Conservation (phyloP, 2,888 invertebrate species). For the Nowickia ferox region DNA sequence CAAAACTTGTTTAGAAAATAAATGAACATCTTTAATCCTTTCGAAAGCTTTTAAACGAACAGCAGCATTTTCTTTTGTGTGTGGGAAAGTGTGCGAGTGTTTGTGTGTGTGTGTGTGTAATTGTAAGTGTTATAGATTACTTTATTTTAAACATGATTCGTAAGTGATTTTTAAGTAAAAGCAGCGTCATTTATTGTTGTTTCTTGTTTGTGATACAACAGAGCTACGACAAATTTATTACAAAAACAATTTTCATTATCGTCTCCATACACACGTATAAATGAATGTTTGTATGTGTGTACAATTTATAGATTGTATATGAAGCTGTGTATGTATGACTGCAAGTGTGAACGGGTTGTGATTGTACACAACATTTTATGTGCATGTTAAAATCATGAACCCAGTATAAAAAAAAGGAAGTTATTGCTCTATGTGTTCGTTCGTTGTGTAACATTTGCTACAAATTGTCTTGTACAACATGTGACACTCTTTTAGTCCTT, state of each 20-base stretch:
- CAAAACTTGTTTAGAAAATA: conserved; percentile 65
- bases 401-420: conserved; percentile 1
- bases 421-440: conserved; percentile 41
- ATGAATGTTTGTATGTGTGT: neutral
- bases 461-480: conserved; percentile 76
- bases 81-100: conserved; percentile 25
- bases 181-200: conserved; percentile 71
- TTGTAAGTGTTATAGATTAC: conserved; percentile 1
- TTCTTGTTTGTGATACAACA: conserved; percentile 42
- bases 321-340: neutral
- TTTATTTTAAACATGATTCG: conserved; percentile 62
- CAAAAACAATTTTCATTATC: conserved; percentile 59
- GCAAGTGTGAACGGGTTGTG: conserved; percentile 63
- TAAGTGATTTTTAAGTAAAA: conserved; percentile 74
- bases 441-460: conserved; percentile 75
- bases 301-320: neutral
- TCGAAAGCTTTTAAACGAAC: conserved; percentile 56
- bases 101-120: conserved; percentile 28
- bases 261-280: neutral
- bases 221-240: conserved; percentile 44
- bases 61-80: neutral
- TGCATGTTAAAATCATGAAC: conserved; percentile 55
- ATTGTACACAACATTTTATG: conserved; percentile 29
- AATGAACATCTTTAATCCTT: conserved; percentile 72
- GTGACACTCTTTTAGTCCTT: conserved; percentile 72